Evolutionary conservation across 2,113 vertebrate genomes (phyloP).

Genomic region (Hydrolagus affinis): DNA sequence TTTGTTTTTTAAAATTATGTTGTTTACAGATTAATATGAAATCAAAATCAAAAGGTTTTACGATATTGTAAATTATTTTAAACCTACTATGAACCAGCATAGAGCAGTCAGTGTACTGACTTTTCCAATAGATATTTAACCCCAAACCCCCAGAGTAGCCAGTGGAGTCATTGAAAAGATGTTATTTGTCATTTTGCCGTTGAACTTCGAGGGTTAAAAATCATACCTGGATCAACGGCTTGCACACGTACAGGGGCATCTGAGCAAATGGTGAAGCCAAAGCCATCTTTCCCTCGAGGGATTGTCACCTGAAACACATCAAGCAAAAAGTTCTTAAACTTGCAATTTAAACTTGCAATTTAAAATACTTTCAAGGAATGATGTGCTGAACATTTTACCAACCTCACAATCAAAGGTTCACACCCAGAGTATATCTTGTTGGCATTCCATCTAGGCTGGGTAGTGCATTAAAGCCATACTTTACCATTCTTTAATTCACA

Average conservation of each 20-base stretch:
- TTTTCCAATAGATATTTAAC: too few species aligned
- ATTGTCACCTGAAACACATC: constrained; percentile 70
- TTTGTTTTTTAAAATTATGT: too few species aligned
- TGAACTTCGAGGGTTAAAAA: not conserved
- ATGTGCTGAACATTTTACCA: not conserved
- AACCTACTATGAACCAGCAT: too few species aligned
- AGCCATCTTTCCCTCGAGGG: constrained; percentile 79
- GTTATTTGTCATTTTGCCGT: not conserved
- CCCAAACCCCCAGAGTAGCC: not conserved
- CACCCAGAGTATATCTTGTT: too few species aligned
- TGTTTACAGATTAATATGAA: too few species aligned
- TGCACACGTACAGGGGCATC: constrained; percentile 89
- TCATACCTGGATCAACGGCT: constrained; percentile 84
- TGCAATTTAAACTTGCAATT: not conserved
- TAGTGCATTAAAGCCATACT: too few species aligned
- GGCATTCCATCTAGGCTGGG: too few species aligned
- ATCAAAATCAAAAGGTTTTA: too few species aligned
- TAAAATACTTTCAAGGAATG: not conserved
- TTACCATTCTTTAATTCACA: too few species aligned
- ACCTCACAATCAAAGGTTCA: too few species aligned
- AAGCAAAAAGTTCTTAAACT: not conserved
- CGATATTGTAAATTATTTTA: too few species aligned
- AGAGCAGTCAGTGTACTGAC: too few species aligned
- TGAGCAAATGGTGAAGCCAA: constrained; percentile 92
- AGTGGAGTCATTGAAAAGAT: not conserved